Evolutionary conservation across 2,797 vertebrate species (phyloP), one percentile per base, ranked within the genome.

Genomic region (Ceryle rudis): DNA sequence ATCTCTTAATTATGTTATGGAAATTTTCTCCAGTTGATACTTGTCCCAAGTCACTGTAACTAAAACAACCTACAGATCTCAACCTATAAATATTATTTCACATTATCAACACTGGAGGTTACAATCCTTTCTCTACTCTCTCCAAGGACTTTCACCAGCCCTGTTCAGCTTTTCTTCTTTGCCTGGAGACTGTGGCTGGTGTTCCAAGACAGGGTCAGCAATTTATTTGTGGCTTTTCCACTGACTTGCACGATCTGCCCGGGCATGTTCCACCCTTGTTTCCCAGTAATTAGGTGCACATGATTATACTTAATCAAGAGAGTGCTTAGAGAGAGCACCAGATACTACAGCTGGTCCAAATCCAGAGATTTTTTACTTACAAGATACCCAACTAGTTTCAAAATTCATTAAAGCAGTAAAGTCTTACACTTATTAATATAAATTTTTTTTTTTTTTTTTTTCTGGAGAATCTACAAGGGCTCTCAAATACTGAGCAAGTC

Each of bases 1-100:
- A 28, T 80, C 58, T 88, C 65, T 96, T 90, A 94, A 92, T 93
- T 93, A 90, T 13, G 33, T 46, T 88, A 88, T 6, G 33, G 87
- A 93, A 95, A 86, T 91, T 91, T 86, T 61, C 61, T 57, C 90
- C 86, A 93, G 93, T 51, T 95, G 94, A 90, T 83, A 95, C 21
- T 55, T 74, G 61, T 83, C 80, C 49, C 39, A n/a, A 28, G 69
- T 72, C 57, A 83, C 62, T 72, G 16, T 49, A 93, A 62, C 47
- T 86, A 61, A 80, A 85, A 44, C 15, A 82, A 88, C 37, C 33
- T 67, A 61, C 17, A 83, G 19, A 83, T 86, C 54, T 94, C 85
- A 94, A 23, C 14, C 18, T 8, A 69, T 58, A 88, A 84, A 84
- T 84, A 54, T 52, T 75, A 73, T 72, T 78, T 64, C 37, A 74